phyloP scores from a whole-genome alignment of 2,888 invertebrate genomes.

The Melikaiella ostensackeni region DNA sequence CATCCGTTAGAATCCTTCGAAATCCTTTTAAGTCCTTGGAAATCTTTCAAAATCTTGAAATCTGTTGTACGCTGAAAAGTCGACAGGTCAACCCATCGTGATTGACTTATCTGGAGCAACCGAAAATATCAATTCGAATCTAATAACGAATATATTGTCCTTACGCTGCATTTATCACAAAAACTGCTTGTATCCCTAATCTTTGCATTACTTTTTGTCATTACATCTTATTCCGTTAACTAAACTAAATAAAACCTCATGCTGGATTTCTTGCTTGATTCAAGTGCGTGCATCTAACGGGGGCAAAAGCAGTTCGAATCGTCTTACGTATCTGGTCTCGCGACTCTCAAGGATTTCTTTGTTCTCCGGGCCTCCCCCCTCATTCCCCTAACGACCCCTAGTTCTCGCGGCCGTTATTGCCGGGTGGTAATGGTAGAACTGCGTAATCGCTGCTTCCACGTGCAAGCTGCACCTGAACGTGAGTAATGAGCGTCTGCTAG shows the following conservation, averaged over 20 bases:
- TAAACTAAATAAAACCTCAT: constrained; percentile 5
- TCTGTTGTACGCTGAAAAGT: too few relatives aligned
- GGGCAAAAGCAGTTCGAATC: constrained; percentile 47
- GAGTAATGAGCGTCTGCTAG: constrained; percentile 65
- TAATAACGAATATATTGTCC: not conserved
- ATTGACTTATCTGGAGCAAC: not conserved
- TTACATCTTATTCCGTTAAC: not conserved
- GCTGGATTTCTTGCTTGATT: constrained; percentile 24
- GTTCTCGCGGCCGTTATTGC: constrained; percentile 12
- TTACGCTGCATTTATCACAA: not conserved
- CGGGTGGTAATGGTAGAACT: constrained; percentile 58
- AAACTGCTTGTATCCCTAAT: not conserved
- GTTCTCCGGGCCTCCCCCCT: constrained; percentile 58
- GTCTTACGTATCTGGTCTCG: constrained; percentile 52
- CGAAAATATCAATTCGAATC: not conserved
- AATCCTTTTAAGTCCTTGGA: too few relatives aligned
- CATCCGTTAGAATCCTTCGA: too few relatives aligned
- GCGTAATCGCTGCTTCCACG: constrained; percentile 70
- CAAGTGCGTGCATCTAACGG: constrained; percentile 48
- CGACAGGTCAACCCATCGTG: too few relatives aligned
- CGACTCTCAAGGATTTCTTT: constrained; percentile 69
- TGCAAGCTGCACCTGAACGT: constrained; percentile 71
- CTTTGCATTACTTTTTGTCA: not conserved
- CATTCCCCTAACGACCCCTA: constrained; percentile 35
- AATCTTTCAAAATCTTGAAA: too few relatives aligned